Percentiles rank a stretch among this genome's conserved stretches.
Conservation (phyloP, 2,113 vertebrate species). For the Sorex araneus region DNA sequence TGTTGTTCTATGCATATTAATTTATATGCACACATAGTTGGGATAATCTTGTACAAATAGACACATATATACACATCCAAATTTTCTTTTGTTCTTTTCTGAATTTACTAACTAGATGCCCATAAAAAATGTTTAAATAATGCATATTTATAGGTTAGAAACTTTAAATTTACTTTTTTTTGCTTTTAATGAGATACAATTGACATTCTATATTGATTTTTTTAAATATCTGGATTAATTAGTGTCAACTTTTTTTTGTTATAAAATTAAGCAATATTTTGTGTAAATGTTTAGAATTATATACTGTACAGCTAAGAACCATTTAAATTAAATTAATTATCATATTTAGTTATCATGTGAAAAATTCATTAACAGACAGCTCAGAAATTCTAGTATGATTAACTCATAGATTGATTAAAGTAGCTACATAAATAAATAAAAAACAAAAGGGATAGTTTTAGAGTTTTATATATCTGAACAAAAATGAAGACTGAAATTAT, state of each 20-base stretch:
- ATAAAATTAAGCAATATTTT: too few relatives aligned
- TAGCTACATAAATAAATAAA: neutral
- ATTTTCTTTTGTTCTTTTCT: neutral
- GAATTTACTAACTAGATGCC: neutral
- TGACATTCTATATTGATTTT: neutral
- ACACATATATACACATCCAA: neutral
- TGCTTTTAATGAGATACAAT: neutral
- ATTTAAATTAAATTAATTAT: neutral
- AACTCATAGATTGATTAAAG: neutral
- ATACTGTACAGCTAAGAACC: neutral
- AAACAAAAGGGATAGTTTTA: neutral
- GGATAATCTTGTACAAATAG: neutral
- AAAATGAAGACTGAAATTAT: neutral
- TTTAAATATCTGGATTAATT: neutral
- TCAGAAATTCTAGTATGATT: too few relatives aligned
- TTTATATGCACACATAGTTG: too few relatives aligned
- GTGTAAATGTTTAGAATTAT: too few relatives aligned
- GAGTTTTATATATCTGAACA: neutral
- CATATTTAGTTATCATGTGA: neutral
- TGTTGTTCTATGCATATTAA: neutral
- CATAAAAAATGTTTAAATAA: neutral
- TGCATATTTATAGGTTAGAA: neutral
- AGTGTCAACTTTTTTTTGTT: too few relatives aligned
- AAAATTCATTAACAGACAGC: neutral
- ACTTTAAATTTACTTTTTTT: too few relatives aligned